A percentile compares a stretch with the other conserved stretches of the same genome.
These are phyloP conservation scores for Harpagoxenus sublaevis DNA, from an alignment of 2,888 invertebrate genomes.

Conservation along the genomic window DNA sequence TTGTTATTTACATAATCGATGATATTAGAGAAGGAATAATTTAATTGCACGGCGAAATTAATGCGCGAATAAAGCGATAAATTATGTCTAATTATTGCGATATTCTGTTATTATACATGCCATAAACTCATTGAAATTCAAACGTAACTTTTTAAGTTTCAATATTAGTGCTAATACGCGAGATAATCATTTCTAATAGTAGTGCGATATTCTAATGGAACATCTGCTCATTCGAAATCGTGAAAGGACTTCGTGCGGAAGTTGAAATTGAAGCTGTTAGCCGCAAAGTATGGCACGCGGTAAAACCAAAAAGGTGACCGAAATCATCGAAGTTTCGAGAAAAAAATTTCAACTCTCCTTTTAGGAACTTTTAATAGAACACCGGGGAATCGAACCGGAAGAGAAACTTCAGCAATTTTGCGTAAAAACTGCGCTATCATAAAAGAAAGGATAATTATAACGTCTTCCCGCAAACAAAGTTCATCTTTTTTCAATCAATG, in stretches of 20 bases:
- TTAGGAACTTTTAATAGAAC: slow-evolving; percentile 48
- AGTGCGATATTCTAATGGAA: not conserved
- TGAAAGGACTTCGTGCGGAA: not conserved
- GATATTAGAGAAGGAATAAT: slow-evolving; percentile 24
- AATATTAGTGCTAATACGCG: not conserved
- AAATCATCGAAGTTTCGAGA: slow-evolving; percentile 14
- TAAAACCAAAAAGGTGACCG: slow-evolving; percentile 3
- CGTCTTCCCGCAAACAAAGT: slow-evolving; percentile 4
- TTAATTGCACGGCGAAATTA: slow-evolving; percentile 36
- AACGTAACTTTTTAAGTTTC: slow-evolving; percentile 3
- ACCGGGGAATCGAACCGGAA: slow-evolving; percentile 29
- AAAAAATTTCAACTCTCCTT: slow-evolving; percentile 16
- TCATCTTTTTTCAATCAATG: slow-evolving; percentile 9
- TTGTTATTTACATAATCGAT: slow-evolving; percentile 24
- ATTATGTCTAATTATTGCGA: slow-evolving; percentile 23
- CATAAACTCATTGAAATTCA: not conserved
- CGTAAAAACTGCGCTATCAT: slow-evolving; percentile 4
- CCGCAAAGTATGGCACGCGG: not conserved
- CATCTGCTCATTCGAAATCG: not conserved
- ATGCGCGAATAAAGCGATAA: slow-evolving; percentile 38
- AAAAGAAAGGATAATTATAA: slow-evolving; percentile 36
- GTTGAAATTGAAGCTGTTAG: slow-evolving; percentile 31
- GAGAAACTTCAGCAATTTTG: slow-evolving; percentile 31
- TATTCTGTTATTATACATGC: not conserved
- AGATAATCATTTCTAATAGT: not conserved